Base-by-base conservation (phyloP, 1,140 invertebrate species). In the Mya arenaria region DNA sequence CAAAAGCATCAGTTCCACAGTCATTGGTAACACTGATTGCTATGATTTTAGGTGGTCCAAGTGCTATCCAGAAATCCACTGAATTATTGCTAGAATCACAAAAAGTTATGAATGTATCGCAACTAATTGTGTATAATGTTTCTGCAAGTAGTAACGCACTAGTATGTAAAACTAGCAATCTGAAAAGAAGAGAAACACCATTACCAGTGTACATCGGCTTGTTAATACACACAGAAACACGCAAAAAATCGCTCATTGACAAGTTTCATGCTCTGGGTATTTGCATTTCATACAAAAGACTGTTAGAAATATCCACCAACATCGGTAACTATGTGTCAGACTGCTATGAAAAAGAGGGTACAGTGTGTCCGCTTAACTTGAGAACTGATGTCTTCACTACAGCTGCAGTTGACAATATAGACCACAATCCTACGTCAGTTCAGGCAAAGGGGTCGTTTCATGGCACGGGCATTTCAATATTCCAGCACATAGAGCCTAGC, bases 391-490 rank as follows among this genome's bases (percentile, higher is more conserved):
- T 87, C 0, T 84, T 86, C 58, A 82, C 71, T 28, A 86, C 77
- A 34, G 48, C 63, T 28, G 74, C 83, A 4, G 23, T 86, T 34
- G 83, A 88, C 62, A 86, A 87, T 48, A 82, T 84, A 34, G 86
- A 88, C 41, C 85, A 87, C 48, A 86, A 88, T 82, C 87, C 83
- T 10, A 41, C 75, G 36, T 68, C 82, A 4, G 87, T 72, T 32
- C 84, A 77, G 19, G 75, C 82, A 60, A 68, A 3, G n/a, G 23
- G 39, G 3, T 88, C 83, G 15, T 88, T 88, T 55, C 84, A 88
- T 77, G 85, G 85, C n/a, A 83, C 84, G 13, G 68, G 69, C 25
- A 85, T 87, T 25, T 88, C 85, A 60, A 8, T 89, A 10, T 90
- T 87, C 62, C 85, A 86, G 41, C 80, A 88, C 60, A 65, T 74